Evolutionary conservation across 2,113 vertebrate genomes (phyloP).

Genomic region (Circaetus gallicus): DNA sequence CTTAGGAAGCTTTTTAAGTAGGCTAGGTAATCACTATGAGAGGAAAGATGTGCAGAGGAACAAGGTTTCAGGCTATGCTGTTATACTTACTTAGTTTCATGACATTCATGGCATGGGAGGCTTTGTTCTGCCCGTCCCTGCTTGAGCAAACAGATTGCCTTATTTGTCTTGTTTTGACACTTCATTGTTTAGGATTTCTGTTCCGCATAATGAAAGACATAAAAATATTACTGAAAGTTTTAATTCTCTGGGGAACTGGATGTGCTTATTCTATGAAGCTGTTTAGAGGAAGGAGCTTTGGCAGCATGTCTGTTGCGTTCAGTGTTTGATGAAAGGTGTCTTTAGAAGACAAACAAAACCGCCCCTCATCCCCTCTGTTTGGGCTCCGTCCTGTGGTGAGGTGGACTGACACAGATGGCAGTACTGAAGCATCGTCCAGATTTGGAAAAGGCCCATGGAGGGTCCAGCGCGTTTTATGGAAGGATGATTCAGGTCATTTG

Average conservation of each 20-base stretch:
- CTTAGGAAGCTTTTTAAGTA: conserved; percentile 13
- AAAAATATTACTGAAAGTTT: conserved; percentile 53
- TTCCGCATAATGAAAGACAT: conserved; percentile 49
- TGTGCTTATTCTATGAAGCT: conserved; percentile 20
- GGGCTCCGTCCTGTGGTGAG: background rate
- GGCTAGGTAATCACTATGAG: conserved; percentile 28
- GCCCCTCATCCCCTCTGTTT: background rate
- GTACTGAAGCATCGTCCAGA: too few relatives aligned
- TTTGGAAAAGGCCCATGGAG: background rate
- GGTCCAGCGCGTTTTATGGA: background rate
- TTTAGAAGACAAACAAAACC: background rate
- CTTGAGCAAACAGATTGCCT: conserved; percentile 49
- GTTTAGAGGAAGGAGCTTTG: background rate
- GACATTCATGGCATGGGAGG: conserved; percentile 8
- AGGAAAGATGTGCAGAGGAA: conserved; percentile 50
- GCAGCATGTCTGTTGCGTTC: background rate
- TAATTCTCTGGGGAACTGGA: conserved; percentile 10
- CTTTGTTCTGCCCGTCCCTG: conserved; percentile 43
- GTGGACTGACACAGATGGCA: background rate
- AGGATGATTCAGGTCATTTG: background rate
- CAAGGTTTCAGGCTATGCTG: conserved; percentile 34
- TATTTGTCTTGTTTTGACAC: conserved; percentile 62
- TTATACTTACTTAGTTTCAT: conserved; percentile 1
- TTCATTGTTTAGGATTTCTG: conserved; percentile 61
- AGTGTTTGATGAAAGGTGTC: background rate